Base-by-base conservation (phyloP, 2,797 vertebrate genomes). In the Phylloscopus collybita region DNA sequence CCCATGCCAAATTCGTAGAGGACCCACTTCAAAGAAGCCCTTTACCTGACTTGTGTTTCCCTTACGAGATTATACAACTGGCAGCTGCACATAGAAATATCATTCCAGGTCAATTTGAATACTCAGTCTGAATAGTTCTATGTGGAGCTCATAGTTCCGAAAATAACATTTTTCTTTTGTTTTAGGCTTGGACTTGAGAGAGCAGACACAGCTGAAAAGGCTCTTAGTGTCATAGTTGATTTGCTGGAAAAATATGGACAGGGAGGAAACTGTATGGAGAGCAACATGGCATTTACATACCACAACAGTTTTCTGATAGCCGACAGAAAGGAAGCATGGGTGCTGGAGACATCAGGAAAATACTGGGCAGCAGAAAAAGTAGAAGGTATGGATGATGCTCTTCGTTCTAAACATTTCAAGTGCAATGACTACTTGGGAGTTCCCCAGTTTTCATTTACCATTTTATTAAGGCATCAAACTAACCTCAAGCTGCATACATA, bases 231-330 rank as follows among this genome's bases (percentile, higher is more conserved):
- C 66, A 99, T 99, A 80, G 96, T 98, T 34, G 98, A 98, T 65
- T 98, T 99, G 95, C 97, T 99, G 96, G 98, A 98, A 94, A 99
- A 98, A 96, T 98, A 99, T 2, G 99, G 98, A 53, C 99, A 99
- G 91, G 99, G 99, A 93, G 99, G 99, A 94, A 98, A 98, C 76
- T 99, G 99, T 95, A 98, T 98, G 97, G 99, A 99, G 93, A 99
- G 98, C 83, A 86, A 97, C 13, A 97, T 97, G 96, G 75, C 90
- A 53, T 99, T 99, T 96, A 99, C 98, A n/a, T 99, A 99, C 96
- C 98, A 99, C 97, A 99, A 99, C 98, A 99, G 99, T 95, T 99
- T 99, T 97, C 98, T 99, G 67, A 98, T 99, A 97, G 98, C 98
- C 0, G 99, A 99, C 98, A 98, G 98, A 94, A 98, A 95, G 40